Evolutionary conservation across 1,140 invertebrate species (phyloP), one percentile per base, ranked within the genome.

Genomic region (Cephus cinctus): DNA sequence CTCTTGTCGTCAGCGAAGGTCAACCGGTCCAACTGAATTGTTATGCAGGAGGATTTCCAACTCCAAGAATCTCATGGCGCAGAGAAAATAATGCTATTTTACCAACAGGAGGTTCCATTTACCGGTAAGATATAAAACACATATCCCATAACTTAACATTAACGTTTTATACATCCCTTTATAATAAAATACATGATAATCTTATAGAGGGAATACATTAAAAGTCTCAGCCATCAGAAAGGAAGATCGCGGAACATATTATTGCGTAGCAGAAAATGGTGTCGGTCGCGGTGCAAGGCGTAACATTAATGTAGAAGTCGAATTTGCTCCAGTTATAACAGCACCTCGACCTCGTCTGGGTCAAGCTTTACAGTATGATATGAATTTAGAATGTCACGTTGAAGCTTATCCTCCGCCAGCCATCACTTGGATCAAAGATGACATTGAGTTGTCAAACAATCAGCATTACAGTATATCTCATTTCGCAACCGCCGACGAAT

Each of bases 41-140:
- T 69, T 94, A 93, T 65, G 89, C 92, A 4, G 85, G 84, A 49
- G 92, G 90, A 12, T 90, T 85, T 71, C 91, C 91, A 11, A 65
- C 72, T 2, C 92, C 94, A 14, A 85, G 83, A 64, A 88, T 96
- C 50, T 92, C 89, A 8, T 96, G 93, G 93, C 81, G 92, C 54
- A 81, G 93, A 55, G 91, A 95, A 75, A 95, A 96, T 68, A 94
- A 95, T 76, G 92, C 90, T 34, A 87, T 96, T 53, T 75, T 96
- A 54, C 91, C 93, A 4, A 94, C 90, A 16, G 92, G 92, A 54
- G 88, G 87, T 31, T 89, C 88, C 1, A 87, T 90, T 56, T 88
- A 86, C 63, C 71, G 77, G 81, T 81, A 66, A 47, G 25, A 44
- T 27, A 23, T 34, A 31, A 43, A n/a, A 21, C 8, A 38, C 20